Percentiles rank a stretch among this genome's conserved stretches.
Conservation (phyloP, 2,797 vertebrate genomes). For the Microctenopoma stevenorrisi region DNA sequence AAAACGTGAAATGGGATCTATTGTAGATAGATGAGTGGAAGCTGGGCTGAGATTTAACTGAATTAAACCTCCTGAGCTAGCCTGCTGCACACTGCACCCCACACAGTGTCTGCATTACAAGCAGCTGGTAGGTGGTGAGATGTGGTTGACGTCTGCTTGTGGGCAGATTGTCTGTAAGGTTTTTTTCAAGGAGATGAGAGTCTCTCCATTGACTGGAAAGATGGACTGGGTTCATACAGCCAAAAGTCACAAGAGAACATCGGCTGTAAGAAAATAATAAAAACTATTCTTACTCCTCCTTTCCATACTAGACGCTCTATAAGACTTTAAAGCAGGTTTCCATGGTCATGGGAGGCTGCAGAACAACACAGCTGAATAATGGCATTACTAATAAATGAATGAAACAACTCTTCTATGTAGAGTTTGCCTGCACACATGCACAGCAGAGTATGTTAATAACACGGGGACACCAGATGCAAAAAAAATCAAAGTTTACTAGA, state of each 20-base stretch:
- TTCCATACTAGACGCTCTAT: conserved; percentile 54
- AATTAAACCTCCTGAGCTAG: conserved; percentile 55
- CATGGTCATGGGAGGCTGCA: conserved; percentile 77
- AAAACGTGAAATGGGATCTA: conserved; percentile 44
- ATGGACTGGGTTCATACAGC: conserved; percentile 63
- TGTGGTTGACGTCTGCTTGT: conserved; percentile 74
- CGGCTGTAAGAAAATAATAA: conserved; percentile 57
- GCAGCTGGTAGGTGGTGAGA: conserved; percentile 78
- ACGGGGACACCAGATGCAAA: conserved; percentile 41
- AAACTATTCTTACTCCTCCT: conserved; percentile 29
- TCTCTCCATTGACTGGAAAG: conserved; percentile 79
- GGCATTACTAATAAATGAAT: conserved; percentile 74
- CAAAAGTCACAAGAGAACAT: conserved; percentile 74
- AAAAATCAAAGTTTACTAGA: conserved; percentile 24
- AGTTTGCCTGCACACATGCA: conserved; percentile 40
- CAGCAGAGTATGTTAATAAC: conserved; percentile 49
- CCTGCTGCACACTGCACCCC: conserved; percentile 65
- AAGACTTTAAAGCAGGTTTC: conserved; percentile 67
- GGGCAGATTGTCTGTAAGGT: conserved; percentile 71
- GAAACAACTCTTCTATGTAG: conserved; percentile 49
- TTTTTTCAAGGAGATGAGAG: conserved; percentile 65
- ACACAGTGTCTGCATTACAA: conserved; percentile 78
- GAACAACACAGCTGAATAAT: conserved; percentile 75
- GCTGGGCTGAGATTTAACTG: conserved; percentile 43
- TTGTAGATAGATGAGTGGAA: conserved; percentile 46